A percentile compares a stretch with the other conserved stretches of the same genome.
These are phyloP conservation scores for Papilio helenus DNA, from an alignment of 1,140 invertebrate species.

Conservation along the genomic window DNA sequence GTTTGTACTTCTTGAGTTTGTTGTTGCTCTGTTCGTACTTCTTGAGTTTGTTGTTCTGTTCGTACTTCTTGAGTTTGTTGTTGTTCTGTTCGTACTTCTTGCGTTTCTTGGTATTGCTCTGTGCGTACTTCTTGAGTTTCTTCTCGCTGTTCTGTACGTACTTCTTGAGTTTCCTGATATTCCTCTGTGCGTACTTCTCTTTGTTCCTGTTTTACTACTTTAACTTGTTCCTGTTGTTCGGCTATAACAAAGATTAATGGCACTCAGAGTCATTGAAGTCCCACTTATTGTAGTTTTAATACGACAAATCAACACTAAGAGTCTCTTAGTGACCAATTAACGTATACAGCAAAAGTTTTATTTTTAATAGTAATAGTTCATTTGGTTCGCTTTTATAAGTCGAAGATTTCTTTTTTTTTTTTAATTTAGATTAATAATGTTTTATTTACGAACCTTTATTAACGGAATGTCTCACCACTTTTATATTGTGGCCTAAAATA, in stretches of 20 bases:
- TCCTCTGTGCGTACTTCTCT: neutral
- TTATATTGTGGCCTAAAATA: constrained; percentile 16
- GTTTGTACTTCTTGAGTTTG: neutral
- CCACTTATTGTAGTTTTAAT: neutral
- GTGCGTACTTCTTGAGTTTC: neutral
- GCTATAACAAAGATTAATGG: constrained; percentile 41
- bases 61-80: neutral
- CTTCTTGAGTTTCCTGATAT: constrained; percentile 7
- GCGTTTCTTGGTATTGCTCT: neutral
- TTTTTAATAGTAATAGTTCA: neutral
- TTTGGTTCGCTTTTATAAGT: neutral
- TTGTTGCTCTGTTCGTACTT: neutral
- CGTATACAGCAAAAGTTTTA: too few species aligned
- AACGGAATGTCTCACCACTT: constrained; percentile 7
- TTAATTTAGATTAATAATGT: neutral
- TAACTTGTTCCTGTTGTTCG: constrained; percentile 24
- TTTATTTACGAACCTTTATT: constrained; percentile 7
- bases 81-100: neutral
- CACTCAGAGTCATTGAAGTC: constrained; percentile 42
- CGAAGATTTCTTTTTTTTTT: neutral
- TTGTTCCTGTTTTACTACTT: constrained; percentile 16
- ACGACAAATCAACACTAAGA: neutral
- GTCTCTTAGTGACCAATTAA: neutral
- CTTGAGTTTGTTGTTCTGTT: neutral
- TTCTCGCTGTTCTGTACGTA: neutral